Evolutionary conservation across 2,113 vertebrate species (phyloP).

Genomic region (Caloenas nicobarica): DNA sequence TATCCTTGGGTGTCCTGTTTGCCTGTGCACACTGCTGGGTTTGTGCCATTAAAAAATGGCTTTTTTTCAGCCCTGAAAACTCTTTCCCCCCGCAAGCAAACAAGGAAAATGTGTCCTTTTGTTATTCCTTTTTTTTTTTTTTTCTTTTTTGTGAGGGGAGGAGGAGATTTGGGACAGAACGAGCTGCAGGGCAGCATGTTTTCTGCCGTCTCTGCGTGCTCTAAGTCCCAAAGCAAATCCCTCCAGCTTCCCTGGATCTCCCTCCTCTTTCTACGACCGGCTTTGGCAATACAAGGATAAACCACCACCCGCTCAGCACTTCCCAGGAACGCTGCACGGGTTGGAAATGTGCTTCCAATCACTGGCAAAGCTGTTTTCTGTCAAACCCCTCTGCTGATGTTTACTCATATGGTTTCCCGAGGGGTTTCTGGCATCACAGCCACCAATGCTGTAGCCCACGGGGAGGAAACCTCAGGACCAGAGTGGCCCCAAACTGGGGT

Average conservation of each 20-base stretch:
- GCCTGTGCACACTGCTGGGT: neutral
- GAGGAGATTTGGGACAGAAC: neutral
- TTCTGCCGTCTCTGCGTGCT: neutral
- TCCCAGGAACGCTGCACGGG: neutral
- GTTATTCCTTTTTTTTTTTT: neutral
- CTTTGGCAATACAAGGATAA: neutral
- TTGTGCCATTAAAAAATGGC: neutral
- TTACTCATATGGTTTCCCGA: neutral
- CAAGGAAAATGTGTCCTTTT: neutral
- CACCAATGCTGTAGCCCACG: neutral
- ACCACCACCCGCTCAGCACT: fast-evolving
- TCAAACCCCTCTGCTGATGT: neutral
- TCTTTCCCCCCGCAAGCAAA: fast-evolving
- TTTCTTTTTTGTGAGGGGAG: neutral
- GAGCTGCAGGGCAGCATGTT: neutral
- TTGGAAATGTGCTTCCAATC: neutral
- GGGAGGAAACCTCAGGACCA: neutral
- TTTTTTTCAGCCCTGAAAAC: neutral
- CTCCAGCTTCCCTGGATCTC: neutral
- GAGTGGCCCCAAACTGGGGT: neutral
- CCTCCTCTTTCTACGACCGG: neutral
- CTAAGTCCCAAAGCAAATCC: neutral
- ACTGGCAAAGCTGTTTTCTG: neutral
- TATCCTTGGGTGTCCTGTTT: neutral
- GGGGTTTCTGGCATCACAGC: neutral